Percentiles rank a stretch among this genome's conserved stretches.
Conservation (phyloP, 2,113 vertebrate species). For the Ranitomeya imitator region DNA sequence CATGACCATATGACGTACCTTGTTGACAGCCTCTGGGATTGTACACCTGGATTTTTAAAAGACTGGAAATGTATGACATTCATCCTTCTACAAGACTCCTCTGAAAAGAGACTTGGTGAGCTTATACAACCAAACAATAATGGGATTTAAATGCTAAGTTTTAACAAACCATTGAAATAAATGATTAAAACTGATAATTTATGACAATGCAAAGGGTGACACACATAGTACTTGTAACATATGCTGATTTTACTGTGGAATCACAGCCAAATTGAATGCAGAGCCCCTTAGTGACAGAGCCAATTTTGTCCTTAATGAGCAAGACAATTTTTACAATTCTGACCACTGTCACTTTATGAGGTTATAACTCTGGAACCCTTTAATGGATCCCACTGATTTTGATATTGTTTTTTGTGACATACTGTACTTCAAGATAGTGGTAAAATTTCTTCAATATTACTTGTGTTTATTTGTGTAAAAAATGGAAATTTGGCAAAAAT, state of each 20-base stretch:
- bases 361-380: no score
- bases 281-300: no score
- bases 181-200: not conserved
- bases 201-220: not conserved
- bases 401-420: no score
- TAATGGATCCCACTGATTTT: no score
- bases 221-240: not conserved
- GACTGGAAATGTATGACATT: slow-evolving; percentile 85
- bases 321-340: no score
- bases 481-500: no score
- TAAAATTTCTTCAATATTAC: no score
- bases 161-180: not conserved
- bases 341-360: no score
- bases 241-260: not conserved
- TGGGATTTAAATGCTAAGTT: not conserved
- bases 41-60: slow-evolving; percentile 79
- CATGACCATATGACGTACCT: slow-evolving; percentile 86
- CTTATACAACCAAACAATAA: not conserved
- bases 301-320: no score
- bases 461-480: no score
- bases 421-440: no score
- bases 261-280: no score
- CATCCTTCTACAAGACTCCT: slow-evolving; percentile 74
- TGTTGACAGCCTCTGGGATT: slow-evolving; percentile 92
- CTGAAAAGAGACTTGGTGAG: slow-evolving; percentile 68